Evolutionary conservation across 2,797 vertebrate species (phyloP), one percentile per base, ranked within the genome.

Genomic region (Cynopterus sphinx): DNA sequence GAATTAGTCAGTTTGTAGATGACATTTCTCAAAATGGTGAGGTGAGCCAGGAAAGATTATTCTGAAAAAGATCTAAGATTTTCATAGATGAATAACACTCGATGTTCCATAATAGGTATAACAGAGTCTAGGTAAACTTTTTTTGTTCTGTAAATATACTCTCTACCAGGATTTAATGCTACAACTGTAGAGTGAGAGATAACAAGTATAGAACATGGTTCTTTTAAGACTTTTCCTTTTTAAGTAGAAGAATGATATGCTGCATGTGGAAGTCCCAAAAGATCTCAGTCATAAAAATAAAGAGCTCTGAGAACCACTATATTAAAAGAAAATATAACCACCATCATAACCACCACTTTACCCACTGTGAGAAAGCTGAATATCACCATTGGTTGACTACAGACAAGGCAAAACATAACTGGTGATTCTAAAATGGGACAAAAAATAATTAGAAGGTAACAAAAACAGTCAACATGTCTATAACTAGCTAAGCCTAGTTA

Each of bases 1-100:
- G n/a, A 89, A 78, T 74, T 41, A 84, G 26, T 65, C 61, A 83
- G n/a, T 57, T 79, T 88, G 85, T 2, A 90, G 21, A 77, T 61
- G 77, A 82, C 16, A 87, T 65, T 96, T 96, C 83, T 79, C 46
- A 49, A 88, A 91, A 5, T 15, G n/a, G 31, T 55, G 24, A 77
- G 65, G 19, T 83, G 12, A 94, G 39, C 2, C 63, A 36, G 26
- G 31, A 28, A 61, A 70, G 55, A 55, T 1, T 57, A 55, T 55
- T 88, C 31, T 89, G n/a, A 67, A 96, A 77, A 59, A 39, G 26
- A 90, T 33, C 21, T 70, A 49, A 71, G 3, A 82, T 55, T 94
- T 86, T 77, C 57, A 39, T 49, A 95, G 51, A 24, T 81, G 12
- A 75, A 51, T 46, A 74, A 70, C 10, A 95, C n/a, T 31, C 22